Evolutionary conservation across 1,140 invertebrate genomes (phyloP).

Genomic region (Argopecten irradians): DNA sequence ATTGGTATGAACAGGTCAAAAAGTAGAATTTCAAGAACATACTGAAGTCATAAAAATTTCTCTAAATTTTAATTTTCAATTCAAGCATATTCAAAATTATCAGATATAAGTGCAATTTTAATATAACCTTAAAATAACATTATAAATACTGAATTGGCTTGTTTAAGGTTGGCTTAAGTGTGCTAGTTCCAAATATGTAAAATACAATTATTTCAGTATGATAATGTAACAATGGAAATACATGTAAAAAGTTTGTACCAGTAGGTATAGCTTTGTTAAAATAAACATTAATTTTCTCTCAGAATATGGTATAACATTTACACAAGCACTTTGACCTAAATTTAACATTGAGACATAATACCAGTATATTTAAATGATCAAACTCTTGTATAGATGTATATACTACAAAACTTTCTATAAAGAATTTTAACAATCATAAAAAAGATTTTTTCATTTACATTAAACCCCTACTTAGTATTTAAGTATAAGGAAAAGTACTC

Average conservation of each 20-base stretch:
- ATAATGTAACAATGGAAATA: neutral
- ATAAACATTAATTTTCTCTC: neutral
- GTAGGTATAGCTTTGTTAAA: neutral
- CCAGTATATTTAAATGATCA: neutral
- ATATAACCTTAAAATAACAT: too few species aligned
- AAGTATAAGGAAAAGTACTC: neutral
- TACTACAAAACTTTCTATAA: neutral
- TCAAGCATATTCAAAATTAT: too few species aligned
- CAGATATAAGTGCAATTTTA: too few species aligned
- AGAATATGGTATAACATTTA: neutral
- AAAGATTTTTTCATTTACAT: neutral
- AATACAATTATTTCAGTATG: too few species aligned
- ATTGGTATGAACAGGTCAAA: neutral
- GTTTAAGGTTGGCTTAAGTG: too few species aligned
- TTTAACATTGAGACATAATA: neutral
- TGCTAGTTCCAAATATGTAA: too few species aligned
- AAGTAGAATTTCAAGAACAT: neutral
- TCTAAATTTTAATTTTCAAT: too few species aligned
- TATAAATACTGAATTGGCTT: too few species aligned
- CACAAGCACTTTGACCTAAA: neutral
- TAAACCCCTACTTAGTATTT: neutral
- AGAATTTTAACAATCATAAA: neutral
- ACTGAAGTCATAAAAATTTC: too few species aligned
- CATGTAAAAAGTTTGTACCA: neutral
- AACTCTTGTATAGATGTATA: neutral